These are phyloP conservation scores for Lipophrys pholis DNA, from an alignment of 2,113 vertebrate genomes.

Conservation along the genomic window DNA sequence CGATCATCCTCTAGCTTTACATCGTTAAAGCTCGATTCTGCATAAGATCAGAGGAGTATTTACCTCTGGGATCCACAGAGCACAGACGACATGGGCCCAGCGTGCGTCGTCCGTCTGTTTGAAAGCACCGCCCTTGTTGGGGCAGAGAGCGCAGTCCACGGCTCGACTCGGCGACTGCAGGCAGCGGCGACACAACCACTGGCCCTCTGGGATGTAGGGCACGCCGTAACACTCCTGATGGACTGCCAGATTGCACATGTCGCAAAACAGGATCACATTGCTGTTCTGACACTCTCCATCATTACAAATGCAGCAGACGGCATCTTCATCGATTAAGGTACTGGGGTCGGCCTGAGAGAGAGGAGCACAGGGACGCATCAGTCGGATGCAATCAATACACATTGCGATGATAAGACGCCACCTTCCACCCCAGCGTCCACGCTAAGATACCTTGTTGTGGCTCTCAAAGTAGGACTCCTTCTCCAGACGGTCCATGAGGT, in stretches of 20 bases:
- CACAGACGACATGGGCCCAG: conserved; percentile 98
- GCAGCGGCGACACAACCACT: conserved; percentile 98
- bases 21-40: not conserved
- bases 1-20: too few species aligned
- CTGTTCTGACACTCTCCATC: conserved; percentile 99
- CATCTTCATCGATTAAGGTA: conserved; percentile 94
- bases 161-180: conserved; percentile 96
- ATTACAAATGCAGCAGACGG: conserved; percentile 98
- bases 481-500: conserved; percentile 97
- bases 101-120: conserved; percentile 98
- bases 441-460: conserved; percentile 91
- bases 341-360: conserved; percentile 89
- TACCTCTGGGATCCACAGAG: conserved; percentile 98
- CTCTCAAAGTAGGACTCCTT: conserved; percentile 99
- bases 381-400: not conserved
- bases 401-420: not conserved
- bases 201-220: conserved; percentile 98
- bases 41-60: not conserved
- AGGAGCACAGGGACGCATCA: not conserved
- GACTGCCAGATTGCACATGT: conserved; percentile 99
- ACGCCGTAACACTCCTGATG: conserved; percentile 99
- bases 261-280: conserved; percentile 99
- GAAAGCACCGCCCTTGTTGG: conserved; percentile 98
- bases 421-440: not conserved
- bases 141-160: conserved; percentile 98